These are phyloP conservation scores for Porites evermanni DNA, from an alignment of 92 coral and sea anemone species.

Conservation along the genomic window DNA sequence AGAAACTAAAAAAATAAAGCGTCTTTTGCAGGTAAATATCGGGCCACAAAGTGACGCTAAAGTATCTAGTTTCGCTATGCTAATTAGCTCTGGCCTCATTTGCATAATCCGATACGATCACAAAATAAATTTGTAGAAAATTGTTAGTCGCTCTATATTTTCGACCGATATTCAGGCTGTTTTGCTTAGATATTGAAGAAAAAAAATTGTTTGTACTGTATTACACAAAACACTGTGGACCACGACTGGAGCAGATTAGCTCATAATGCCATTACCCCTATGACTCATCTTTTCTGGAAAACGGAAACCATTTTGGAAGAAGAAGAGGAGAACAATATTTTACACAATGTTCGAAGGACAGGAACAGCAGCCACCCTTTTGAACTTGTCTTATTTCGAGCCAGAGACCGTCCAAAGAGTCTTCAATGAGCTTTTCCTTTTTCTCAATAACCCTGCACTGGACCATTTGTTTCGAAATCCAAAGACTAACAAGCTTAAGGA, in stretches of 20 bases:
- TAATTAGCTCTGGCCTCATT: too few species aligned
- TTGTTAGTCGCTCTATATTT: too few species aligned
- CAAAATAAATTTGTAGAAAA: too few species aligned
- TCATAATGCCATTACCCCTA: constrained; percentile 66
- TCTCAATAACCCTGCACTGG: constrained; percentile 53
- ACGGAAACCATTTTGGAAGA: constrained; percentile 36
- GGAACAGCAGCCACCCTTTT: constrained; percentile 68
- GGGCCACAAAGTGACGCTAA: too few species aligned
- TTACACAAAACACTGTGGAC: constrained; percentile 1
- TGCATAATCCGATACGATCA: too few species aligned
- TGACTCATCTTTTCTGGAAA: constrained; percentile 73
- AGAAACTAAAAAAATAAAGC: too few species aligned
- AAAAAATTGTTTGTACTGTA: too few species aligned
- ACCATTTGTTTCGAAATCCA: constrained; percentile 60
- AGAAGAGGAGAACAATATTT: constrained; percentile 8
- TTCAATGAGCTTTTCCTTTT: constrained; percentile 69
- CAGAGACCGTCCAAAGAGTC: constrained; percentile 61
- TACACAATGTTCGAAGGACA: constrained; percentile 49
- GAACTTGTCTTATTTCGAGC: constrained; percentile 57
- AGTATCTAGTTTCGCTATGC: too few species aligned
- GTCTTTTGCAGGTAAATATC: too few species aligned
- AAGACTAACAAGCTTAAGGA: constrained; percentile 65
- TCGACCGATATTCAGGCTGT: too few species aligned
- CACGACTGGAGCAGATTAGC: constrained; percentile 64
- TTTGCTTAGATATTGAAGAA: too few species aligned